These are phyloP conservation scores for Ctenopoma kingsleyae DNA, from an alignment of 2,797 vertebrate genomes.

Conservation along the genomic window DNA sequence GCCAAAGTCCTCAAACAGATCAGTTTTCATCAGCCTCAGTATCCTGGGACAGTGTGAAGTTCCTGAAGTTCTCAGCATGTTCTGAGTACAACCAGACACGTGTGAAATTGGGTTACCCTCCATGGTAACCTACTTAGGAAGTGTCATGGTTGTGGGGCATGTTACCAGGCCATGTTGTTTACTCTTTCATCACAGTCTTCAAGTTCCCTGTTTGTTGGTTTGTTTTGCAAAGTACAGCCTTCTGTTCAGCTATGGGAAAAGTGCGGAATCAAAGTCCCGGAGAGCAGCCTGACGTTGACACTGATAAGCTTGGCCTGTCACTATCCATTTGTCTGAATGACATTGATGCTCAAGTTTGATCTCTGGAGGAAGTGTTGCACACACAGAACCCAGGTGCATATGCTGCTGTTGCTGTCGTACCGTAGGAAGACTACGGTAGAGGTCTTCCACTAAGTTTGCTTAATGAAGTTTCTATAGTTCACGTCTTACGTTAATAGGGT, in stretches of 20 bases:
- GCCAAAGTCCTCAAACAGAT: constrained; percentile 62
- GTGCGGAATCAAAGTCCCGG: constrained; percentile 78
- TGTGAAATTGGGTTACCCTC: constrained; percentile 81
- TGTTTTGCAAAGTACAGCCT: constrained; percentile 88
- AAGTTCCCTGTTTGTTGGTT: constrained; percentile 87
- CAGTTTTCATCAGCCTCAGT: constrained; percentile 35
- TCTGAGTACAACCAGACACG: constrained; percentile 53
- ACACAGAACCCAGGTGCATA: constrained; percentile 58
- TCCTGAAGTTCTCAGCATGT: constrained; percentile 57
- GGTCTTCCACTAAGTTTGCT: constrained; percentile 46
- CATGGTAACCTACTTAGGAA: constrained; percentile 84
- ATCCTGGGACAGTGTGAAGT: constrained; percentile 23
- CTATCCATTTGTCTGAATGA: constrained; percentile 81
- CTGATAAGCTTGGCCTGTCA: constrained; percentile 77
- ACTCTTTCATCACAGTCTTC: constrained; percentile 86
- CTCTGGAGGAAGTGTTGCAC: constrained; percentile 68
- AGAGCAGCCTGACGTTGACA: constrained; percentile 75
- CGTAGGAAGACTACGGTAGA: constrained; percentile 18
- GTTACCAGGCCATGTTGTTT: constrained; percentile 84
- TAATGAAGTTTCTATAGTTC: constrained; percentile 51
- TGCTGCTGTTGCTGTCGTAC: constrained; percentile 29
- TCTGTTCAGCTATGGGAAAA: constrained; percentile 85
- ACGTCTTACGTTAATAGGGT: constrained; percentile 39
- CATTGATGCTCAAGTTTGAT: constrained; percentile 73
- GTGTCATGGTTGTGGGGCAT: constrained; percentile 85